Percentiles rank a stretch among this genome's conserved stretches.
phyloP scores from a whole-genome alignment of 2,888 invertebrate genomes.

The Arctia plantaginis region DNA sequence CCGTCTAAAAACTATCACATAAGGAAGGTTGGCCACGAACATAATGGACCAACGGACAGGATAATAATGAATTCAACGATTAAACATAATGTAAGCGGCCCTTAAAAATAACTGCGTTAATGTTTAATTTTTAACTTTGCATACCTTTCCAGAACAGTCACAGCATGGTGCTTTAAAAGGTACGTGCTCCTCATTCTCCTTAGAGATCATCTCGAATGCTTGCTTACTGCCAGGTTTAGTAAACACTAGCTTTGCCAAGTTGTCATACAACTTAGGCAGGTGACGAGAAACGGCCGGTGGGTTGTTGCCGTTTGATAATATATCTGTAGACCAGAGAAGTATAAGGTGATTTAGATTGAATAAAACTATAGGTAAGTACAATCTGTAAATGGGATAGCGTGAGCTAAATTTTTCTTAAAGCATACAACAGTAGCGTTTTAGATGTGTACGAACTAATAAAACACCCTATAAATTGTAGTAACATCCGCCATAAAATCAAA shows the following conservation, averaged over 20 bases:
- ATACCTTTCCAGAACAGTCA: constrained; percentile 95
- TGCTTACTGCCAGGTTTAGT: constrained; percentile 87
- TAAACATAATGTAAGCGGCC: not conserved
- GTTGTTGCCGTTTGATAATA: constrained; percentile 92
- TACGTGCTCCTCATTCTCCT: constrained; percentile 92
- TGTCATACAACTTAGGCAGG: constrained; percentile 96
- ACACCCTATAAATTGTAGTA: too few relatives aligned
- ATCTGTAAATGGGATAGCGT: not conserved
- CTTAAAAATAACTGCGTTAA: not conserved
- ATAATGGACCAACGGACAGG: too few relatives aligned
- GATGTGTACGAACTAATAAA: too few relatives aligned
- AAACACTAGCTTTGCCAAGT: constrained; percentile 92
- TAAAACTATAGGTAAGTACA: not conserved
- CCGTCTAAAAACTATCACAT: too few relatives aligned
- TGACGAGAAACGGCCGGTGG: constrained; percentile 94
- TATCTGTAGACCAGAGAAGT: constrained; percentile 70
- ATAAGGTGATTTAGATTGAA: not conserved
- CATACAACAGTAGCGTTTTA: too few relatives aligned
- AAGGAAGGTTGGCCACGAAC: too few relatives aligned
- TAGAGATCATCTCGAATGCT: constrained; percentile 93
- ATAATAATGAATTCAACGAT: too few relatives aligned
- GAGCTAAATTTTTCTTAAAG: too few relatives aligned
- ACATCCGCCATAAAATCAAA: too few relatives aligned
- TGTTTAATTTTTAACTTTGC: not conserved
- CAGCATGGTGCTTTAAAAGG: constrained; percentile 90